These are phyloP conservation scores for Bubalus kerabau DNA, from an alignment of 2,113 vertebrate genomes.

Conservation along the genomic window DNA sequence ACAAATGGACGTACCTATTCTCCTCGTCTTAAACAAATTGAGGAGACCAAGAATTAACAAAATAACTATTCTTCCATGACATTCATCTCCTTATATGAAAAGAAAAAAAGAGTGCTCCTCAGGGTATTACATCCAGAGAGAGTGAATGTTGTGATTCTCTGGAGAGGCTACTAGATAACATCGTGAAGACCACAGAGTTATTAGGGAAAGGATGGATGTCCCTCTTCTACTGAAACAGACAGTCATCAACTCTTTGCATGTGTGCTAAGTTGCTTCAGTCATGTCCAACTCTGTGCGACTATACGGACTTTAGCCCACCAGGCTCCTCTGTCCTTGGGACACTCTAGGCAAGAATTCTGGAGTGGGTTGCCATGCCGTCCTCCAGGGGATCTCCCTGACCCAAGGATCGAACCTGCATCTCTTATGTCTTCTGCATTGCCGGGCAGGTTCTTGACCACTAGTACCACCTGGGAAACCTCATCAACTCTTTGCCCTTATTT, in stretches of 20 bases:
- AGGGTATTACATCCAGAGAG: background rate
- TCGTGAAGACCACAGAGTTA: background rate
- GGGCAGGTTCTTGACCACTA: background rate
- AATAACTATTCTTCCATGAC: background rate
- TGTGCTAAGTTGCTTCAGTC: background rate
- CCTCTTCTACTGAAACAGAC: background rate
- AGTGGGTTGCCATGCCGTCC: background rate
- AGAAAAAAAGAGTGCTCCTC: background rate
- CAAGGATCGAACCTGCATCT: background rate
- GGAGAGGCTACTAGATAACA: background rate
- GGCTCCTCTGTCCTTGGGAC: background rate
- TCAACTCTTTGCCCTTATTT: slow-evolving; percentile 8
- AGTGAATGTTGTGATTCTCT: background rate
- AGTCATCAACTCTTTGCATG: background rate
- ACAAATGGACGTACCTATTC: background rate
- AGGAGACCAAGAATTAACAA: background rate
- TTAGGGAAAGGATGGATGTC: background rate
- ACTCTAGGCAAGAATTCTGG: background rate
- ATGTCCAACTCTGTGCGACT: background rate
- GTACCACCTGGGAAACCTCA: background rate
- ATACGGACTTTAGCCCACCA: background rate
- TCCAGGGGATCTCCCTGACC: background rate
- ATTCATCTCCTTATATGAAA: background rate
- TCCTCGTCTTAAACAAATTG: slow-evolving; percentile 2
- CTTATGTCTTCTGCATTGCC: background rate